Evolutionary conservation across 1,140 invertebrate species (phyloP).

Genomic region (Pseudomyrmex flavicornis): DNA sequence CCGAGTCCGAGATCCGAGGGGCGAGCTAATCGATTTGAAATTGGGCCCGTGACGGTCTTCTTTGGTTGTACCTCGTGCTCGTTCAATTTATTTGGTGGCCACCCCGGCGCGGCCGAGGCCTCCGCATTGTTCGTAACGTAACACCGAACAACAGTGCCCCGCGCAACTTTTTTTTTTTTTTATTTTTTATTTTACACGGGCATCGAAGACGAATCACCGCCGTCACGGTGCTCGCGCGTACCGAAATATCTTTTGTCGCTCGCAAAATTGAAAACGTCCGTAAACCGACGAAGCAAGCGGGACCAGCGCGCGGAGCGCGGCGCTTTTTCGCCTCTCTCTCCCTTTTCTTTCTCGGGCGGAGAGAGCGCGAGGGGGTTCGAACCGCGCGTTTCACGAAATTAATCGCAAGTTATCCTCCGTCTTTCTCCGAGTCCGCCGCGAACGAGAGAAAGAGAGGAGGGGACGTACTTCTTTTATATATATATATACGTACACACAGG

Average conservation of each 20-base stretch:
- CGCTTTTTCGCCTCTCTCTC: background rate
- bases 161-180: background rate
- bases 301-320: constrained; percentile 22
- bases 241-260: constrained; percentile 60
- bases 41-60: constrained; percentile 73
- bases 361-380: background rate
- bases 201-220: constrained; percentile 63
- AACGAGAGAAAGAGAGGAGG: constrained; percentile 3
- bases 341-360: constrained; percentile 11
- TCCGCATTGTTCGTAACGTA: constrained; percentile 68
- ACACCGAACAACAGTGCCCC: constrained; percentile 56
- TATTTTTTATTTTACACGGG: constrained; percentile 46
- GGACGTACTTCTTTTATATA: no score
- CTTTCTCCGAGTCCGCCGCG: background rate
- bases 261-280: constrained; percentile 62
- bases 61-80: constrained; percentile 66
- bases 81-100: constrained; percentile 71
- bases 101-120: constrained; percentile 61
- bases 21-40: constrained; percentile 73
- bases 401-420: constrained; percentile 41
- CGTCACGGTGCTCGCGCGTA: constrained; percentile 59
- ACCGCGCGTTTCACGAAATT: constrained; percentile 49
- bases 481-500: background rate
- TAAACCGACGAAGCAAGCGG: constrained; percentile 48
- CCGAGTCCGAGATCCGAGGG: constrained; percentile 44